Evolutionary conservation across 2,113 vertebrate genomes (phyloP).

Genomic region (Strigops habroptila): DNA sequence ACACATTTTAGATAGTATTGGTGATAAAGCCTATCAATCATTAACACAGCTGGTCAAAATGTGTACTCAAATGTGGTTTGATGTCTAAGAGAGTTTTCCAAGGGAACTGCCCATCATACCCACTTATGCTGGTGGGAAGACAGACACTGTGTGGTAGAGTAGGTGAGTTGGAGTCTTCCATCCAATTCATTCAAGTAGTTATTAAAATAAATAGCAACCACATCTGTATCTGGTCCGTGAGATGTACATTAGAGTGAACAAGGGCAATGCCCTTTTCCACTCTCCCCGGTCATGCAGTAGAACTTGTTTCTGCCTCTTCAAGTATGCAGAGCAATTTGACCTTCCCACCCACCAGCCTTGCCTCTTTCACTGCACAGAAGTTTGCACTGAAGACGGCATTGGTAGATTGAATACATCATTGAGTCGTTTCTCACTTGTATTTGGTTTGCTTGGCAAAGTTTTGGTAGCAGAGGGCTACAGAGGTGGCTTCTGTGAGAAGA

Average conservation of each 20-base stretch:
- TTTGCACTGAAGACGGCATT: neutral
- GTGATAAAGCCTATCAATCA: neutral
- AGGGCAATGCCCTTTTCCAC: neutral
- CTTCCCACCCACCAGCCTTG: neutral
- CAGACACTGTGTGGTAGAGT: neutral
- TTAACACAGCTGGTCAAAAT: neutral
- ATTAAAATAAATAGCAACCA: neutral
- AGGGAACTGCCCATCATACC: neutral
- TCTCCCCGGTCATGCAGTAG: neutral
- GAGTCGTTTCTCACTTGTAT: neutral
- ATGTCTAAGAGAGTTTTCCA: neutral
- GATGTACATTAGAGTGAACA: neutral
- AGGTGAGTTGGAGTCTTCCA: neutral
- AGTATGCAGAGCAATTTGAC: neutral
- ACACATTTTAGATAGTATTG: neutral
- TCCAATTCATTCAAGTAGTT: neutral
- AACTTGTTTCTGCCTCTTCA: neutral
- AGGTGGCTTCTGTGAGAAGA: neutral
- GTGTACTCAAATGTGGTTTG: neutral
- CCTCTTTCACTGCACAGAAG: neutral
- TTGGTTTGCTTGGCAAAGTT: neutral
- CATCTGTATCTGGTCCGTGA: neutral
- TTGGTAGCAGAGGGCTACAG: neutral
- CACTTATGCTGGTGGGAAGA: neutral
- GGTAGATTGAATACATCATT: neutral